Evolutionary conservation across 2,113 vertebrate species (phyloP).

Genomic region (Thermophis baileyi): DNA sequence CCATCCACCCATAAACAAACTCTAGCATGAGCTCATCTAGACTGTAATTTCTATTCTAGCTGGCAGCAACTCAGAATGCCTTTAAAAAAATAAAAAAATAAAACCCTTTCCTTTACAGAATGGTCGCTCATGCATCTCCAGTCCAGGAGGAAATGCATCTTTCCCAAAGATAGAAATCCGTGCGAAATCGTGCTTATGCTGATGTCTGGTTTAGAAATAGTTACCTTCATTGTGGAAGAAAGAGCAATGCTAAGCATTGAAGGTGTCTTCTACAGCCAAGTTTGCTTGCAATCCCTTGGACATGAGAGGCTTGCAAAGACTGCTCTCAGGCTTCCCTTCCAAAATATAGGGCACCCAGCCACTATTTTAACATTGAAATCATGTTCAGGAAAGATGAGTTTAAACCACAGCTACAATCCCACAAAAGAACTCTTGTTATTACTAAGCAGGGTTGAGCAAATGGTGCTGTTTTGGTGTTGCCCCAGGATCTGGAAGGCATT

Average conservation of each 20-base stretch:
- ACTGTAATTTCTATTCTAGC: background rate
- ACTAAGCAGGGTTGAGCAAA: background rate
- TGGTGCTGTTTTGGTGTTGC: background rate
- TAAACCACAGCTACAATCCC: background rate
- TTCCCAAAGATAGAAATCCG: background rate
- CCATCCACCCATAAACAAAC: background rate
- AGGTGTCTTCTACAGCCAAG: background rate
- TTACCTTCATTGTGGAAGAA: background rate
- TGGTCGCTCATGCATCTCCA: background rate
- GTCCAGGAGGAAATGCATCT: background rate
- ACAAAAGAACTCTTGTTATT: background rate
- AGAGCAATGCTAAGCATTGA: background rate
- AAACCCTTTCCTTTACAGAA: background rate
- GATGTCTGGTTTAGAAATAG: background rate
- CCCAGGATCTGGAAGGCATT: background rate
- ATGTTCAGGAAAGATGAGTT: background rate
- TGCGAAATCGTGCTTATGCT: background rate
- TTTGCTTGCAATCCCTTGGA: background rate
- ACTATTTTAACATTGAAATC: background rate
- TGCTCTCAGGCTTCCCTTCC: background rate
- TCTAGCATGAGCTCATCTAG: background rate
- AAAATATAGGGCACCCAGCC: background rate
- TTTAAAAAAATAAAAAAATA: no score
- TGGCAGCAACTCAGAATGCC: background rate
- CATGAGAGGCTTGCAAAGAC: background rate